phyloP scores from a whole-genome alignment of 2,797 vertebrate species.

The Tokudaia muenninki region DNA sequence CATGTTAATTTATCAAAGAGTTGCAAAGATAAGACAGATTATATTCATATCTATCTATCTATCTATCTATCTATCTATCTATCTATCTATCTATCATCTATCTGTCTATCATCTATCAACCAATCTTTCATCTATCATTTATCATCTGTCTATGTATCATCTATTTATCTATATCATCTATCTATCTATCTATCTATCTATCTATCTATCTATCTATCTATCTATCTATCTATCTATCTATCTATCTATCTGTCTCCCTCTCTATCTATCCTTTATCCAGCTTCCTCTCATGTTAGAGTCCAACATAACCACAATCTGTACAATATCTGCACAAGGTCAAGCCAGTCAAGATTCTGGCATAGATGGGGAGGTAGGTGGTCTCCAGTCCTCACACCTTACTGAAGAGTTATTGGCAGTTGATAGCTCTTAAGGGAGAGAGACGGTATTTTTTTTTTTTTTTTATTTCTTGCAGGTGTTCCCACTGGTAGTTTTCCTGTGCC shows the following conservation, averaged over 20 bases:
- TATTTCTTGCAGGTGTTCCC: neutral
- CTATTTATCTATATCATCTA: neutral
- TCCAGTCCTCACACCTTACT: too few relatives aligned
- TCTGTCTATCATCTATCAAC: neutral
- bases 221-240: neutral
- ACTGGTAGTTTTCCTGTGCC: neutral
- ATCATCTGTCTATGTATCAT: neutral
- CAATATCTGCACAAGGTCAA: neutral
- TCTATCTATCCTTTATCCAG: neutral
- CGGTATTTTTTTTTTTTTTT: neutral
- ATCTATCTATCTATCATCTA: neutral
- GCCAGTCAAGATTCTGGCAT: neutral
- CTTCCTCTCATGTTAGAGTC: conserved; percentile 32
- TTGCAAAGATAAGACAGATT: conserved; percentile 33
- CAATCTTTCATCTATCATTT: neutral
- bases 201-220: too few relatives aligned
- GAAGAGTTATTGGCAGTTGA: neutral
- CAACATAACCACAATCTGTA: neutral
- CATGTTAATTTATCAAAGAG: conserved; percentile 12
- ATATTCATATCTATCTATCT: neutral
- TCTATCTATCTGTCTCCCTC: neutral
- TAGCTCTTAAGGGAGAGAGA: neutral
- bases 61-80: neutral
- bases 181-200: neutral
- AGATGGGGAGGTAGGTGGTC: neutral